Evolutionary conservation across 2,888 invertebrate species (phyloP), one percentile per base, ranked within the genome.

Genomic region (Liodrosophila aerea): DNA sequence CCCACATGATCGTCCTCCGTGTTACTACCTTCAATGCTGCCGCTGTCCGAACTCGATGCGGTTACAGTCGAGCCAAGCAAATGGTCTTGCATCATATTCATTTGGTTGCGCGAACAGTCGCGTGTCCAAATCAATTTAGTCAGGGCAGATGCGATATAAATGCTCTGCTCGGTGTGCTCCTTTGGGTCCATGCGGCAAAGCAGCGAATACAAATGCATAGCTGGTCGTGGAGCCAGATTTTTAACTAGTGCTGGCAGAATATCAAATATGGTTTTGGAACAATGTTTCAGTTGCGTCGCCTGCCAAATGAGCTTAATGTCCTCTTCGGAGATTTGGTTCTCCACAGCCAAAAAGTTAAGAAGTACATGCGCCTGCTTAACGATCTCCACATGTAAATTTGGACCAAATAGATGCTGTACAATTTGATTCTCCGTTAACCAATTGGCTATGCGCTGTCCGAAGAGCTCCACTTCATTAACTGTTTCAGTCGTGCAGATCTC

Each of bases 351-450:
- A 89, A 98, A 97, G 89, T 97, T 97, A 44, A 98, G 91, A 66
- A 98, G 95, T 82, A 97, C 94, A 90, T 98, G 98, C 70, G 97
- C 97, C 36, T 98, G 98, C 88, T 98, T 98, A 64, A 98, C 97
- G 9, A 97, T 93, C 77, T 98, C 98, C 34, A 97, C 97, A 91
- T 98, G 98, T 73, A 98, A 92, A 91, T 98, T 98, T 27, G 98
- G 98, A n/a, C 98, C 98, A 91, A 98, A 98, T 59, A 98, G 94
- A 88, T 98, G 97, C 80, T 97, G 95, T 73, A 98, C 95, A 64
- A 98, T 97, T 88, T 95, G 96, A 89, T 97, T 95, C 70, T 93
- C 93, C 0, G 96, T 94, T 13, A 98, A 91, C 98, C 98, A 98
- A 71, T 95, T 93, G 0, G 96, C 96, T 73, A 98, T 92, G 73